These are phyloP conservation scores for Magallana nippona DNA, from an alignment of 2,888 invertebrate genomes.

Conservation along the genomic window DNA sequence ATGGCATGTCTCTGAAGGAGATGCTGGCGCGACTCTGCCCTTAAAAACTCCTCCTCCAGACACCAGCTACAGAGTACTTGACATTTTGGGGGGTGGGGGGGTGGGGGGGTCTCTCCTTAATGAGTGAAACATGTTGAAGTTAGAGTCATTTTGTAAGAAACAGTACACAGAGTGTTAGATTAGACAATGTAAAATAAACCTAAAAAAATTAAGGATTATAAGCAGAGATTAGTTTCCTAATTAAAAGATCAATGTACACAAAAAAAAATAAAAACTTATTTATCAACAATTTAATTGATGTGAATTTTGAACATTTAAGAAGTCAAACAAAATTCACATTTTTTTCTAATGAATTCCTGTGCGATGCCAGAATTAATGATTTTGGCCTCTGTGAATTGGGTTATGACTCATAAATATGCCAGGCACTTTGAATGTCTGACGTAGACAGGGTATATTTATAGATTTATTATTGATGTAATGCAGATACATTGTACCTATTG, in stretches of 20 bases:
- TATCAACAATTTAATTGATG: no score
- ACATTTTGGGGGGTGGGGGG: neutral
- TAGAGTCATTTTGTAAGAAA: neutral
- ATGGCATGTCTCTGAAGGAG: neutral
- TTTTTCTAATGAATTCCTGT: neutral
- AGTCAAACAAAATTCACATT: no score
- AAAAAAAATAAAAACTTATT: no score
- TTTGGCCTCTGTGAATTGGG: neutral
- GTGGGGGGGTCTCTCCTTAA: neutral
- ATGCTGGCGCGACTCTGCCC: neutral
- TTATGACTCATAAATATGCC: slow-evolving; percentile 31
- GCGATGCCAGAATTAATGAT: neutral
- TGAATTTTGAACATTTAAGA: no score
- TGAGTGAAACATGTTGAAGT: neutral
- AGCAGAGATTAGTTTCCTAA: no score
- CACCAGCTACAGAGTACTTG: neutral
- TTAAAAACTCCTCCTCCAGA: no score
- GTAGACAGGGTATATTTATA: slow-evolving; percentile 7
- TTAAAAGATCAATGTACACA: no score
- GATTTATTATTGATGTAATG: slow-evolving; percentile 20
- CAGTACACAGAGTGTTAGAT: neutral
- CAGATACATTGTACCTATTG: slow-evolving; percentile 18
- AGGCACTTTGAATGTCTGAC: slow-evolving; percentile 7
- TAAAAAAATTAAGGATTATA: no score
- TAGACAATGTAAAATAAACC: no score